phyloP scores from a whole-genome alignment of 2,888 invertebrate species.

The Cantharis rustica region DNA sequence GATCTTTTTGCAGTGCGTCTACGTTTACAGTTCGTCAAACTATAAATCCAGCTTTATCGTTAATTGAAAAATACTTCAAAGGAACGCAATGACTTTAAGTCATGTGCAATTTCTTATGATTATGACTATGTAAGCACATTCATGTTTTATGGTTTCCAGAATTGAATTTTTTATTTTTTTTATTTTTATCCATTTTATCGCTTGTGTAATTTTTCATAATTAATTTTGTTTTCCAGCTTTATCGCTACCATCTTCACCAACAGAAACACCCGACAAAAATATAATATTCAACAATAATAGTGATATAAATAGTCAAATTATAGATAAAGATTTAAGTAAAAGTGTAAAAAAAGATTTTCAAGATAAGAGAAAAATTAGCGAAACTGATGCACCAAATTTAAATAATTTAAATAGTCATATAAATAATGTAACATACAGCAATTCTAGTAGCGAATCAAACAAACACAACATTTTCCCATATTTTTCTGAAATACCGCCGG shows the following conservation, averaged over 20 bases:
- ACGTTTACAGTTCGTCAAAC: no score
- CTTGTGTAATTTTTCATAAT: not conserved
- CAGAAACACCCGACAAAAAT: slow-evolving; percentile 23
- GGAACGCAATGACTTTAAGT: no score
- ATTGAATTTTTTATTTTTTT: no score
- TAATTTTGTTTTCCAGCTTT: slow-evolving; percentile 26
- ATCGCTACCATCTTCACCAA: slow-evolving; percentile 41
- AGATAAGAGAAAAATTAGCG: slow-evolving; percentile 42
- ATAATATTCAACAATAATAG: slow-evolving; percentile 3
- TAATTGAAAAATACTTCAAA: no score
- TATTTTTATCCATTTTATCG: no score
- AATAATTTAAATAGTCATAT: slow-evolving; percentile 1
- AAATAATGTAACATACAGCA: slow-evolving; percentile 6
- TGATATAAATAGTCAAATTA: not conserved
- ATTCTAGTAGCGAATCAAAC: slow-evolving; percentile 6
- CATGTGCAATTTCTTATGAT: no score
- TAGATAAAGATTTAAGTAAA: slow-evolving; percentile 10
- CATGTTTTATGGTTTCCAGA: no score
- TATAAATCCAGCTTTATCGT: no score
- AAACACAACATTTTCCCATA: slow-evolving; percentile 19
- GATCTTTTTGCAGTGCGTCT: no score
- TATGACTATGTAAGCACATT: no score
- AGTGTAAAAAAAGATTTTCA: slow-evolving; percentile 43
- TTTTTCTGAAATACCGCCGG: slow-evolving; percentile 22
- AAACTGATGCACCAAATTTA: slow-evolving; percentile 6